Base-by-base conservation (phyloP, 2,113 vertebrate species). In the Hyla sarda region DNA sequence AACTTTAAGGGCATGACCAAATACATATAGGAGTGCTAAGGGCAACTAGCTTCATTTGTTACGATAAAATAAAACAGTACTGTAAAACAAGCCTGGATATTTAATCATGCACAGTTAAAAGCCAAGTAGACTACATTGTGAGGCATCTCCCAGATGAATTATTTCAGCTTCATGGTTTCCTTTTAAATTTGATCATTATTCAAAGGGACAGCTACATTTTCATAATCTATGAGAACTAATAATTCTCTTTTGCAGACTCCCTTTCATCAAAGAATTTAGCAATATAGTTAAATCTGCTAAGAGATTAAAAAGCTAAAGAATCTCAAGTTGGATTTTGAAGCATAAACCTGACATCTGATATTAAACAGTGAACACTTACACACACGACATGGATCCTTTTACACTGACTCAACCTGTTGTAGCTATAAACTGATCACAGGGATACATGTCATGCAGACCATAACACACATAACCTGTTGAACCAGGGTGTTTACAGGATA, bases 241-340 rank as follows among this genome's bases (percentile, higher is more conserved):
- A 84, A 84, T 65, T 84, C 23, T 76, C 69, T 50, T 74, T 50
- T 75, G 21, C 56, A 84, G 54, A 41, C 54, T 84, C 54, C 72
- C 83, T 76, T 74, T 62, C 83, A 84, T 34, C 34, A 84, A 84
- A 77, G 72, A 84, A 76, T 84, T 84, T 76, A 76, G 54, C 37
- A 84, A 84, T 76, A 65, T 83, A 60, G 54, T 84, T 62, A 30
- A 54, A 75, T 58, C 82, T 83, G 47, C 48, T 58, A 60, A 45
- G 16, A 75, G 71, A 84, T 84, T 74, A 84, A 84, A n/a, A 72
- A 60, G 82, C 80, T 74, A 41, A 84, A 74, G 34, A 84, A 74
- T 75, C 47, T 84, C n/a, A 47, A 65, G 56, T 76, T 58, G 50
- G 37, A 74, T 56, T 84, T 84, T 0, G 54, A 34, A 65, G 41